A percentile compares a stretch with the other conserved stretches of the same genome.
Conservation (phyloP, 1,140 invertebrate genomes). For the Neodiprion pinetum region DNA sequence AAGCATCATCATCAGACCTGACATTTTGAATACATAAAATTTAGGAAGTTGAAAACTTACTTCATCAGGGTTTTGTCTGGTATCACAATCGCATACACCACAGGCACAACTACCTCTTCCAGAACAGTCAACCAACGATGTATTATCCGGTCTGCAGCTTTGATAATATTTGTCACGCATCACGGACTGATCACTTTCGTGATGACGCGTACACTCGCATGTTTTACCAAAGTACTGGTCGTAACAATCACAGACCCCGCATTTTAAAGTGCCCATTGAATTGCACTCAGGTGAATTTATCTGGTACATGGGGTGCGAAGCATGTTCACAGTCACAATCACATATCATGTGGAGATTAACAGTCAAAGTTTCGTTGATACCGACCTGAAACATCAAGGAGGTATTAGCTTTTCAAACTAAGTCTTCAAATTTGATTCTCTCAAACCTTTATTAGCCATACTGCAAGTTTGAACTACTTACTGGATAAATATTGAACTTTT, state of each 20-base stretch:
- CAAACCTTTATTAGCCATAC: neutral
- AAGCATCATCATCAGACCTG: too few species aligned
- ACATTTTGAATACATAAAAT: too few species aligned
- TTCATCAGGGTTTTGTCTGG: slow-evolving; percentile 52
- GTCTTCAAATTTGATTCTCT: neutral
- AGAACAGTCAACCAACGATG: slow-evolving; percentile 73
- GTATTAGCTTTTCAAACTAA: slow-evolving; percentile 4
- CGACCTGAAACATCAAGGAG: slow-evolving; percentile 62
- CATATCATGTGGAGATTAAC: slow-evolving; percentile 90
- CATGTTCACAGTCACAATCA: slow-evolving; percentile 85
- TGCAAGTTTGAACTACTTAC: slow-evolving; percentile 45
- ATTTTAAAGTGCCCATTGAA: slow-evolving; percentile 74
- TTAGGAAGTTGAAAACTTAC: neutral
- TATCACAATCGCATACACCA: slow-evolving; percentile 79
- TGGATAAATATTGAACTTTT: slow-evolving; percentile 88
- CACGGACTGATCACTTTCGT: too few species aligned
- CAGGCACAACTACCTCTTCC: slow-evolving; percentile 82
- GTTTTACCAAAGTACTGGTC: slow-evolving; percentile 79
- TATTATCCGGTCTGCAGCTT: slow-evolving; percentile 79
- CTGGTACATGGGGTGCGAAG: slow-evolving; percentile 64
- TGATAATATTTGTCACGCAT: slow-evolving; percentile 59
- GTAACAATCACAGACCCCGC: slow-evolving; percentile 89
- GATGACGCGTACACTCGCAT: slow-evolving; percentile 81
- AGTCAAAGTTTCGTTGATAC: slow-evolving; percentile 85
- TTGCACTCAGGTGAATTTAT: slow-evolving; percentile 68